Conservation (phyloP, 2,888 invertebrate species). For the Cistogaster globosa region DNA sequence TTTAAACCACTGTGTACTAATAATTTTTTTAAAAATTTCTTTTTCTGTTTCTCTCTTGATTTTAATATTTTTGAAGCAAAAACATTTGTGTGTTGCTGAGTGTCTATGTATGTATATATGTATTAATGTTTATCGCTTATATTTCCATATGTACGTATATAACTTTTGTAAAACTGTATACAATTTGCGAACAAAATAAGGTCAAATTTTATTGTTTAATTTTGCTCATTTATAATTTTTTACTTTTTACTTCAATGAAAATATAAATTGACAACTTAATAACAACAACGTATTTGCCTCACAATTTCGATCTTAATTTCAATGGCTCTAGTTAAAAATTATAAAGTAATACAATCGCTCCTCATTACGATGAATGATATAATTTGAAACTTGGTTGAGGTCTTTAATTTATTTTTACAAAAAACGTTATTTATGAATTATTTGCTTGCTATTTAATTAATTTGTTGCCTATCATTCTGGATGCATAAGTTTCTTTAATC, state of each 20-base stretch:
- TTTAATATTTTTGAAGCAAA: slow-evolving; percentile 36
- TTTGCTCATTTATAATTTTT: slow-evolving; percentile 3
- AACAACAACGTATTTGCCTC: slow-evolving; percentile 27
- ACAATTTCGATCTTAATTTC: slow-evolving; percentile 18
- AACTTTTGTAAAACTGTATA: not conserved
- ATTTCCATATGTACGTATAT: no score
- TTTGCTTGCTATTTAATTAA: not conserved
- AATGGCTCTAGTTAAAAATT: not conserved
- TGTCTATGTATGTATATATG: not conserved
- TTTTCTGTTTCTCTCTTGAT: slow-evolving; percentile 14
- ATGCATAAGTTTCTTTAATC: not conserved
- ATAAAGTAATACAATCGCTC: not conserved
- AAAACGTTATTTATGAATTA: no score
- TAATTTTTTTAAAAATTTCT: slow-evolving; percentile 55
- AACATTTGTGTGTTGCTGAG: not conserved
- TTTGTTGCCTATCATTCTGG: not conserved
- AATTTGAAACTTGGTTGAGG: not conserved
- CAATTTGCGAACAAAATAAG: slow-evolving; percentile 22
- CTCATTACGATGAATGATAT: not conserved
- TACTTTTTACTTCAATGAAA: slow-evolving; percentile 39
- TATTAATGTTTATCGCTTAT: no score
- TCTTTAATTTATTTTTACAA: no score
- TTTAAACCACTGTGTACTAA: no score
- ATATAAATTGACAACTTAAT: slow-evolving; percentile 47
- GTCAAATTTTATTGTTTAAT: slow-evolving; percentile 53